A percentile compares a stretch with the other conserved stretches of the same genome.
phyloP scores from a whole-genome alignment of 1,140 invertebrate genomes.

The Neodiprion virginianus region DNA sequence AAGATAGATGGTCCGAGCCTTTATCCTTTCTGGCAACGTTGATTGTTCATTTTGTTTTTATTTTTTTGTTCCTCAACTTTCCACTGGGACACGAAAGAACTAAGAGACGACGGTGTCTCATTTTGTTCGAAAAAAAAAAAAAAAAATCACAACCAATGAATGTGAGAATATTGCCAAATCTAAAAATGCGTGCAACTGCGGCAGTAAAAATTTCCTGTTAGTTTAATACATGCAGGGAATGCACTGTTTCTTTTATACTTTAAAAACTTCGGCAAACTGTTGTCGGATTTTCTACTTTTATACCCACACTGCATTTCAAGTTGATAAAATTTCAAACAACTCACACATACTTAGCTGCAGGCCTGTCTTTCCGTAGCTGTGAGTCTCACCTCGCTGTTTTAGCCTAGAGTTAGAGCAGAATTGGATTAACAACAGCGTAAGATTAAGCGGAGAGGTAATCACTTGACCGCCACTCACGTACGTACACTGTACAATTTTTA shows the following conservation, averaged over 20 bases:
- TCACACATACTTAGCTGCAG: neutral
- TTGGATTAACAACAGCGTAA: neutral
- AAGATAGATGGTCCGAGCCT: no score
- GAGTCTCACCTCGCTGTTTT: neutral
- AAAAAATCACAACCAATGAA: no score
- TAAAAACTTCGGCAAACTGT: constrained; percentile 25
- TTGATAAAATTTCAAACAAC: constrained; percentile 2
- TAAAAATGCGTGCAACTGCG: neutral
- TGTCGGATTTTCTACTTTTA: constrained; percentile 61
- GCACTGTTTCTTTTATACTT: neutral
- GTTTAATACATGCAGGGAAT: neutral
- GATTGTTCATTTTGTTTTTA: neutral
- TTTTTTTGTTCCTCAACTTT: neutral
- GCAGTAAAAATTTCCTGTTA: no score
- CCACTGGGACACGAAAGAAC: no score
- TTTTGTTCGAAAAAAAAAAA: no score
- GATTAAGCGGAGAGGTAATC: neutral
- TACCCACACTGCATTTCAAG: constrained; percentile 39
- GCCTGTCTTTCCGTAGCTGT: constrained; percentile 1
- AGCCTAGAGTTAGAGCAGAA: neutral
- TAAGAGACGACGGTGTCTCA: no score
- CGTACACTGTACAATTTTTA: no score
- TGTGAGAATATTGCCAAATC: constrained; percentile 1
- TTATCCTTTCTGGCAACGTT: no score
- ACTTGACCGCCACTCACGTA: no score